Evolutionary conservation across 2,888 invertebrate genomes (phyloP).

Genomic region (Lepidocyrtoides sp.): DNA sequence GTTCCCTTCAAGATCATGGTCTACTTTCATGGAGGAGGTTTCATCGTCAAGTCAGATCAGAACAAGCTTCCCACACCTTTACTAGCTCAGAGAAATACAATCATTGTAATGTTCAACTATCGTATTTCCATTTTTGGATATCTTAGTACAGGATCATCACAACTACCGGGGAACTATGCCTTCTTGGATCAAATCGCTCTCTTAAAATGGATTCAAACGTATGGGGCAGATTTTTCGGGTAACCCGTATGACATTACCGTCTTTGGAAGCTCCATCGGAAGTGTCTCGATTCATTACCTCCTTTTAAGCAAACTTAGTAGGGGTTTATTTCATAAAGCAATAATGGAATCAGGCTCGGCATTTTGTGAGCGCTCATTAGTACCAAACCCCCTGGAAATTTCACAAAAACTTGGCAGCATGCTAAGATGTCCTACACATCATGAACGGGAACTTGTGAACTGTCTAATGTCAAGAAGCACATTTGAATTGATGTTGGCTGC

Average conservation of each 20-base stretch:
- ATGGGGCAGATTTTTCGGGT: slow-evolving; percentile 75
- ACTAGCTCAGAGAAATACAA: slow-evolving; percentile 74
- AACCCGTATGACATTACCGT: slow-evolving; percentile 67
- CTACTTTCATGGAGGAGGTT: slow-evolving; percentile 83
- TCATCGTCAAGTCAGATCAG: slow-evolving; percentile 67
- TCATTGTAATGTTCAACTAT: slow-evolving; percentile 82
- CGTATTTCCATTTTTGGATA: slow-evolving; percentile 82
- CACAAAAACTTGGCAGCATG: slow-evolving; percentile 49
- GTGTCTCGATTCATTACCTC: slow-evolving; percentile 70
- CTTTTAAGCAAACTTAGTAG: slow-evolving; percentile 62
- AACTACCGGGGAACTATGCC: slow-evolving; percentile 80
- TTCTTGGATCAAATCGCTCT: slow-evolving; percentile 73
- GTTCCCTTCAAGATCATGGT: slow-evolving; percentile 85
- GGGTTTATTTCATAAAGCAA: slow-evolving; percentile 78
- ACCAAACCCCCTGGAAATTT: slow-evolving; percentile 71
- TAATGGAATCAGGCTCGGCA: slow-evolving; percentile 77
- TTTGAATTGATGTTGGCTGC: slow-evolving; percentile 67
- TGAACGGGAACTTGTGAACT: slow-evolving; percentile 7
- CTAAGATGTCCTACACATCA: slow-evolving; percentile 53
- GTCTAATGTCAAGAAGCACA: slow-evolving; percentile 50
- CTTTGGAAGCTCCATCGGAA: slow-evolving; percentile 80
- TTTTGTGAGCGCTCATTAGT: slow-evolving; percentile 77
- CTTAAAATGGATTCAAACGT: slow-evolving; percentile 76
- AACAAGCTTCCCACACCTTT: slow-evolving; percentile 74
- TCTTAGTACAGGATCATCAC: slow-evolving; percentile 76